These are phyloP conservation scores for Hypomecis atomaria DNA, from an alignment of 2,888 invertebrate genomes.

Conservation along the genomic window DNA sequence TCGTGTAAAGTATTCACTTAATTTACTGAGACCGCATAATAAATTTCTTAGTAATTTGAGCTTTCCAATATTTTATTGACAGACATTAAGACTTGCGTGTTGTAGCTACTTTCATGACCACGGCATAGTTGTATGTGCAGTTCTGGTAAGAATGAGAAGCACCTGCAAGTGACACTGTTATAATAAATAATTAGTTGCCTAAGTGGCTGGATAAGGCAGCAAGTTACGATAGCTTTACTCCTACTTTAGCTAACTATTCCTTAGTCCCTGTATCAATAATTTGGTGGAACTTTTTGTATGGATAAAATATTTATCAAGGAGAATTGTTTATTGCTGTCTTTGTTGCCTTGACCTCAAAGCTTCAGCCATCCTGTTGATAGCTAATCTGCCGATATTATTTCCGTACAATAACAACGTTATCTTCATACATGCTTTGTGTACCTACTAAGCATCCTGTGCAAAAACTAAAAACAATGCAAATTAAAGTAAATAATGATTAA, in stretches of 20 bases:
- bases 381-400: slow-evolving; percentile 1
- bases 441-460: slow-evolving; percentile 2
- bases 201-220: too few relatives aligned
- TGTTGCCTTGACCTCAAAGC: neutral
- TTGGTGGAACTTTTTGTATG: too few relatives aligned
- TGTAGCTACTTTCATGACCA: neutral
- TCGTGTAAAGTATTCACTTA: slow-evolving; percentile 27
- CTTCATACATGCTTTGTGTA: neutral
- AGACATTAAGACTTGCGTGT: slow-evolving; percentile 2
- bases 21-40: slow-evolving; percentile 31
- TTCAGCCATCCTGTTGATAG: slow-evolving; percentile 5
- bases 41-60: slow-evolving; percentile 38
- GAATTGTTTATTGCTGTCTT: neutral
- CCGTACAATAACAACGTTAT: slow-evolving; percentile 7
- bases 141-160: neutral
- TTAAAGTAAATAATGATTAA: neutral
- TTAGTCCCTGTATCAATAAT: too few relatives aligned
- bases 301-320: too few relatives aligned
- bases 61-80: slow-evolving; percentile 36
- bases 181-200: neutral
- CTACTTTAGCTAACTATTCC: too few relatives aligned
- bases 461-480: slow-evolving; percentile 8
- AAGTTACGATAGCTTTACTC: too few relatives aligned
- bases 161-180: neutral
- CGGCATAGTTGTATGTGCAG: neutral